These are phyloP conservation scores for Acomys russatus DNA, from an alignment of 2,797 vertebrate genomes.

Conservation along the genomic window DNA sequence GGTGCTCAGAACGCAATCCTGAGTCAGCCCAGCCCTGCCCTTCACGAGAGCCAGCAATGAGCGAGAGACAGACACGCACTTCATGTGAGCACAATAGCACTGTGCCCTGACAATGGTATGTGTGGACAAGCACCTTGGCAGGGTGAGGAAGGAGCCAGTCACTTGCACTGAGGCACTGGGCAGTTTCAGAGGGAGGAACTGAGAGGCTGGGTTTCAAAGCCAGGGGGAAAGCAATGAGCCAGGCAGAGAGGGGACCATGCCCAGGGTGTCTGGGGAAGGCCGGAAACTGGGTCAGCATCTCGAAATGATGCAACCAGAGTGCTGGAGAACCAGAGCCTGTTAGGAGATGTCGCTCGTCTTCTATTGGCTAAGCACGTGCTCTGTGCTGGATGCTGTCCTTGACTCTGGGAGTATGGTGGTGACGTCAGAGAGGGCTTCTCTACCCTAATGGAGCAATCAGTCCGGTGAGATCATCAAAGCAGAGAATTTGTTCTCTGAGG, in stretches of 20 bases:
- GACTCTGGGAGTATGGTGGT: neutral
- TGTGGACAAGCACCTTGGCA: constrained; percentile 41
- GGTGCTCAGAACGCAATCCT: constrained; percentile 40
- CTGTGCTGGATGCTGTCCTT: too few relatives aligned
- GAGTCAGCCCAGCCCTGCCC: constrained; percentile 78
- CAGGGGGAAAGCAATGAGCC: neutral
- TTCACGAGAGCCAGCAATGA: neutral
- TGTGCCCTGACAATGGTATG: neutral
- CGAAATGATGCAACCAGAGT: neutral
- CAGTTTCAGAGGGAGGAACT: constrained; percentile 72
- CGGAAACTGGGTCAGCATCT: neutral
- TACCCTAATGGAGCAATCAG: neutral
- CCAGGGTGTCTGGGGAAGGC: neutral
- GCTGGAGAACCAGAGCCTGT: neutral
- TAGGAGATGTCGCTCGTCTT: neutral
- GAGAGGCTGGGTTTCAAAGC: constrained; percentile 33
- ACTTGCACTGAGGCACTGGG: neutral
- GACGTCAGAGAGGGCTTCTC: neutral
- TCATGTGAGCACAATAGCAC: neutral
- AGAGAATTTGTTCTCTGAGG: neutral
- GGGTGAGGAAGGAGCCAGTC: constrained; percentile 20
- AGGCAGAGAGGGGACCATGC: neutral
- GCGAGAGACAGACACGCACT: neutral
- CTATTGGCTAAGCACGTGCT: neutral
- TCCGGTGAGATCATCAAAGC: neutral